phyloP scores from a whole-genome alignment of 2,888 invertebrate species.

The Drosophila histrio region DNA sequence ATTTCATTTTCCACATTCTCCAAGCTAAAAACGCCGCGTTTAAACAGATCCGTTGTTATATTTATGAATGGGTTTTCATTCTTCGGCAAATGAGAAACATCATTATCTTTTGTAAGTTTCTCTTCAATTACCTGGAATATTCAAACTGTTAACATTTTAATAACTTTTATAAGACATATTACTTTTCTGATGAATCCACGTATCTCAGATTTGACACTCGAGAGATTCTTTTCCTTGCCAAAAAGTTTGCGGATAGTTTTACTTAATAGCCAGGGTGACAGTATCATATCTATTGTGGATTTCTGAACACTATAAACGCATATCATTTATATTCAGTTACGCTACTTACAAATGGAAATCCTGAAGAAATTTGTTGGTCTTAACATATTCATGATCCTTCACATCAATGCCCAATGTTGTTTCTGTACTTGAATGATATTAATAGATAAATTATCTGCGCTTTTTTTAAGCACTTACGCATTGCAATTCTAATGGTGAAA shows the following conservation, averaged over 20 bases:
- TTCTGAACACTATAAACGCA: too few relatives aligned
- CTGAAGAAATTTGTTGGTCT: too few relatives aligned
- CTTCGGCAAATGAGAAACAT: neutral
- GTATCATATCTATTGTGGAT: slow-evolving; percentile 79
- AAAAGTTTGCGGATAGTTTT: slow-evolving; percentile 58
- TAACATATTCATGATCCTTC: too few relatives aligned
- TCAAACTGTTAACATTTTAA: too few relatives aligned
- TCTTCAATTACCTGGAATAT: slow-evolving; percentile 56
- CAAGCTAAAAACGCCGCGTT: slow-evolving; percentile 68
- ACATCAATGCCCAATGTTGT: too few relatives aligned
- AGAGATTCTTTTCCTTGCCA: slow-evolving; percentile 63
- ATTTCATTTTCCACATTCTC: slow-evolving; percentile 81
- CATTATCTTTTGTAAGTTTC: neutral
- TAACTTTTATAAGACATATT: too few relatives aligned
- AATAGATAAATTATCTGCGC: neutral
- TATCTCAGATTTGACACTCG: slow-evolving; percentile 66
- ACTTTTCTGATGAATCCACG: slow-evolving; percentile 73
- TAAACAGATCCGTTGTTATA: slow-evolving; percentile 72
- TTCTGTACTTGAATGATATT: too few relatives aligned
- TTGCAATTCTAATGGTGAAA: too few relatives aligned
- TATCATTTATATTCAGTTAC: too few relatives aligned
- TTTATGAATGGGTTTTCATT: slow-evolving; percentile 38
- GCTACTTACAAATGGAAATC: too few relatives aligned
- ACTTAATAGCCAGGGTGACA: slow-evolving; percentile 78
- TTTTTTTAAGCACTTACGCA: neutral